A percentile compares a stretch with the other conserved stretches of the same genome.
Conservation (phyloP, 1,140 invertebrate genomes). For the Cepaea nemoralis region DNA sequence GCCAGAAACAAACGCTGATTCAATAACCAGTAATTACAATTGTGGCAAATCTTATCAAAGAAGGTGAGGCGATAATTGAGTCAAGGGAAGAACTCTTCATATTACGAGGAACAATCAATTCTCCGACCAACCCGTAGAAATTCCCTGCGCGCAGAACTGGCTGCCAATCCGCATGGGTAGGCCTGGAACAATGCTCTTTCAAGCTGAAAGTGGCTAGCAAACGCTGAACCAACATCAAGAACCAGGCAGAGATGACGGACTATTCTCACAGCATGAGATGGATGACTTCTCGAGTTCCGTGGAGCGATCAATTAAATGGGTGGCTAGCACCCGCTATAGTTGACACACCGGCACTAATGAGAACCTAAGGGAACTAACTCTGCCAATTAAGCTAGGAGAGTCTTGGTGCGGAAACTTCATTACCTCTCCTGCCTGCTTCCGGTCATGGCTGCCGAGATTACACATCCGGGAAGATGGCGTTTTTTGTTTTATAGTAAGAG, state of each 20-base stretch:
- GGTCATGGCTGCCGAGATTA: too few relatives aligned
- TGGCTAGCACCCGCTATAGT: neutral
- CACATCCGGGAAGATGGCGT: too few relatives aligned
- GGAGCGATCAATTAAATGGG: neutral
- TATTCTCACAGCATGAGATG: too few relatives aligned
- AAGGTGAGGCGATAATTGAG: neutral
- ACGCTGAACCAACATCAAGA: neutral
- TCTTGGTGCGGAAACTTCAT: neutral
- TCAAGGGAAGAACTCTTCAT: neutral
- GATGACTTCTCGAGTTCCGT: neutral
- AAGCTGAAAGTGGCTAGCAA: neutral
- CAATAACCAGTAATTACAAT: too few relatives aligned
- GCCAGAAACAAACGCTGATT: too few relatives aligned
- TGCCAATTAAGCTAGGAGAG: neutral
- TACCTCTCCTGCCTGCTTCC: neutral
- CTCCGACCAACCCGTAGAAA: neutral
- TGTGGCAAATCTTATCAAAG: too few relatives aligned
- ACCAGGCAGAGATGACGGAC: neutral
- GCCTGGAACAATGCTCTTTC: too few relatives aligned
- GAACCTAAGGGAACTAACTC: constrained; percentile 4
- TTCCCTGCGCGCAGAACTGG: neutral
- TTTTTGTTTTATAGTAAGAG: too few relatives aligned
- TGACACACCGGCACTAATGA: neutral
- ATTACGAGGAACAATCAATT: neutral
- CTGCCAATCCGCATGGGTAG: too few relatives aligned